Percentiles rank a stretch among this genome's conserved stretches.
Evolutionary conservation across 2,888 invertebrate species (phyloP).

Genomic region (Dermolepida albohirtum): DNA sequence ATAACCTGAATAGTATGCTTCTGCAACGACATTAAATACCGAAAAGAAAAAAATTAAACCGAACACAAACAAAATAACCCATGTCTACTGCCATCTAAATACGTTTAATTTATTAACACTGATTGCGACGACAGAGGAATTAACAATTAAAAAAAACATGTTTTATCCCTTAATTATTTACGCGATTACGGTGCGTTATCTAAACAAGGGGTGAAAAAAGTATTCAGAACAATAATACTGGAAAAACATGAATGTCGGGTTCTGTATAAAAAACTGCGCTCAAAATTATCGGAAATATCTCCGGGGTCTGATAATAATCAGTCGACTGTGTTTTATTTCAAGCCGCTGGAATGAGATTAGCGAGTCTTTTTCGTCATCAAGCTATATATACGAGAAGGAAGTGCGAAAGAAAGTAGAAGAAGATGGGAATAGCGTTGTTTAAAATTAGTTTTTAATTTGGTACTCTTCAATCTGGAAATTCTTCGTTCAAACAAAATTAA

Average conservation of each 20-base stretch:
- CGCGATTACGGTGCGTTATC: constrained; percentile 4
- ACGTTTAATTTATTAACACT: constrained; percentile 9
- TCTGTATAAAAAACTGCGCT: background rate
- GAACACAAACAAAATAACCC: too few species aligned
- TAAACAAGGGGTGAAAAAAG: background rate
- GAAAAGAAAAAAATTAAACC: too few species aligned
- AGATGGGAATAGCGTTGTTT: background rate
- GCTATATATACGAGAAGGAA: background rate
- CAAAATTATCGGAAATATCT: constrained; percentile 13
- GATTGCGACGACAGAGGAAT: constrained; percentile 10
- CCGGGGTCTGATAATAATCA: constrained; percentile 2
- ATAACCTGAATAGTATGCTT: too few species aligned
- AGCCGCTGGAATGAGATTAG: constrained; percentile 7
- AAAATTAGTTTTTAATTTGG: background rate
- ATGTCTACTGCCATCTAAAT: too few species aligned
- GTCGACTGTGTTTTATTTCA: constrained; percentile 10
- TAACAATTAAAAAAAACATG: constrained; percentile 7
- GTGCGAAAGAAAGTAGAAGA: background rate
- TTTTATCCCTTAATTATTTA: constrained; percentile 20
- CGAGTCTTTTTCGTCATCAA: background rate
- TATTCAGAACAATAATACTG: constrained; percentile 1
- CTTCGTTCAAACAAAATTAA: too few species aligned
- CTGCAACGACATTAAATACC: too few species aligned
- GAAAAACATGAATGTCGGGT: constrained; percentile 11
- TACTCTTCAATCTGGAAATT: too few species aligned